These are phyloP conservation scores for Watsonalla cultraria DNA, from an alignment of 2,888 invertebrate genomes.

Conservation along the genomic window DNA sequence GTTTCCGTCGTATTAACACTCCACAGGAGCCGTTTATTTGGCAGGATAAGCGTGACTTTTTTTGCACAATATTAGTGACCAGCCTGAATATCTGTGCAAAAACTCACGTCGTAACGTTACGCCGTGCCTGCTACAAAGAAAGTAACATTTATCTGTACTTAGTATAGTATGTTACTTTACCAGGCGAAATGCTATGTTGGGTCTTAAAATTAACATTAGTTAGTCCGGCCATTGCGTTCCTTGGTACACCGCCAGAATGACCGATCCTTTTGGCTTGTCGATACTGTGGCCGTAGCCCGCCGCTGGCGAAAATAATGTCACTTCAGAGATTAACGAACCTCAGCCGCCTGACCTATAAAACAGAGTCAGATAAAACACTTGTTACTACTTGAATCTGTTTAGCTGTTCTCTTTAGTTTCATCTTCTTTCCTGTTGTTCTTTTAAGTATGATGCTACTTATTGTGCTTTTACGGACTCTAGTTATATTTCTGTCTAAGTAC, in stretches of 20 bases:
- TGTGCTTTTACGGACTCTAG: neutral
- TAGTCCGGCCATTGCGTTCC: slow-evolving; percentile 68
- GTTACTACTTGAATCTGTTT: slow-evolving; percentile 20
- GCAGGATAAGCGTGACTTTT: too few relatives aligned
- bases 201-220: slow-evolving; percentile 71
- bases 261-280: slow-evolving; percentile 76
- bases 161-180: neutral
- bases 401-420: neutral
- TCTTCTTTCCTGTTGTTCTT: too few relatives aligned
- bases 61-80: too few relatives aligned
- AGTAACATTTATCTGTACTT: too few relatives aligned
- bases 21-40: too few relatives aligned
- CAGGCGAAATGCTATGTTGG: slow-evolving; percentile 69
- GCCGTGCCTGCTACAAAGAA: too few relatives aligned
- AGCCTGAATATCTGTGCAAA: too few relatives aligned
- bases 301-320: slow-evolving; percentile 72
- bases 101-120: too few relatives aligned
- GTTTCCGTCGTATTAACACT: too few relatives aligned
- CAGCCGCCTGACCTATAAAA: slow-evolving; percentile 72
- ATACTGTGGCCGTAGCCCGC: slow-evolving; percentile 62
- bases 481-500: too few relatives aligned
- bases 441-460: too few relatives aligned
- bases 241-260: slow-evolving; percentile 76
- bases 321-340: slow-evolving; percentile 77
- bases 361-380: slow-evolving; percentile 43